phyloP scores from a whole-genome alignment of 1,140 invertebrate genomes.

The Nephila pilipes region DNA sequence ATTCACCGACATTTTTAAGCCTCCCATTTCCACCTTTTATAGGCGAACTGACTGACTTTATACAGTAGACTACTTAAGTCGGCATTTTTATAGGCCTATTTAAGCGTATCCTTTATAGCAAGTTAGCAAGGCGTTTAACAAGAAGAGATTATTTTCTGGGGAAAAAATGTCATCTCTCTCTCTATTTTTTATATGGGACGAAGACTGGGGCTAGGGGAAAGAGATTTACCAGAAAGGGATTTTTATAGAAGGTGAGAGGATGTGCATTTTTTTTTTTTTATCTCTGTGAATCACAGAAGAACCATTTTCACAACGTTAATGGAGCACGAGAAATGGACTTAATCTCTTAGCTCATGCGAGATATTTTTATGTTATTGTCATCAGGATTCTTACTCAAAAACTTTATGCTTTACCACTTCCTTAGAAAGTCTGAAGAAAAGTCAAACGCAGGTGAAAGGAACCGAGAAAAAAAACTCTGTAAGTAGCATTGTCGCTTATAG shows the following conservation, averaged over 20 bases:
- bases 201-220: not conserved
- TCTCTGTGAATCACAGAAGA: not conserved
- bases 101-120: not conserved
- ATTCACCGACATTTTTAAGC: not conserved
- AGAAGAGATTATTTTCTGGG: not conserved
- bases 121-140: constrained; percentile 20
- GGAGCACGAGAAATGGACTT: not conserved
- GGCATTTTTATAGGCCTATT: not conserved
- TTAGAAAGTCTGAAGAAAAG: not conserved
- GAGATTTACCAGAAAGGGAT: not conserved
- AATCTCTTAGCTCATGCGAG: not conserved
- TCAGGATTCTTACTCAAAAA: not conserved
- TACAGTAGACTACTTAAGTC: not conserved
- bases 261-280: not conserved
- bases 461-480: not conserved
- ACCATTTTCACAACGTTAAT: not conserved
- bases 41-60: not conserved
- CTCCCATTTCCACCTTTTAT: not conserved
- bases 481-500: not conserved
- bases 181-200: not conserved
- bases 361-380: not conserved
- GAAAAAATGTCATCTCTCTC: not conserved
- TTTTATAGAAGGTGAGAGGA: not conserved
- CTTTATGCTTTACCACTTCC: not conserved
- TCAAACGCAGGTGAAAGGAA: not conserved